Evolutionary conservation across 2,113 vertebrate genomes (phyloP).

Genomic region (Aleadryas rufinucha): DNA sequence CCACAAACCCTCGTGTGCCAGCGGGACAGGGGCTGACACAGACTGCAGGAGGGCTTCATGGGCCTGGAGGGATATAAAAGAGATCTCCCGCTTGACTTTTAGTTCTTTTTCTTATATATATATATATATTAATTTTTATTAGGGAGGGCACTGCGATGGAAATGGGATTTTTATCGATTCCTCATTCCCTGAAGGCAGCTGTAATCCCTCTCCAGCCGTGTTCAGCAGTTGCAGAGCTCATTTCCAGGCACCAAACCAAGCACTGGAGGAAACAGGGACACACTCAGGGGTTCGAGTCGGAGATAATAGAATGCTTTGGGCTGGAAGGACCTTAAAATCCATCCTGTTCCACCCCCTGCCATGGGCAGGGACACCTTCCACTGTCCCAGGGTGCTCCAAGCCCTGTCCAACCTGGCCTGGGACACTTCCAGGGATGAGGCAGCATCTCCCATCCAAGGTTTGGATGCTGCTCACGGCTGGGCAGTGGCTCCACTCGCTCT

Average conservation of each 20-base stretch:
- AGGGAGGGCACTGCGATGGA: background rate
- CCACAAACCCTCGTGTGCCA: background rate
- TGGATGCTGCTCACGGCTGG: background rate
- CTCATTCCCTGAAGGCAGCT: background rate
- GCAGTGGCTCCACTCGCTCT: background rate
- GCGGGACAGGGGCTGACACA: background rate
- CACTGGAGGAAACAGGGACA: background rate
- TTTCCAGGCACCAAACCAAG: background rate
- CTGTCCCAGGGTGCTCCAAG: fast-evolving
- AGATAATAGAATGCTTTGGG: background rate
- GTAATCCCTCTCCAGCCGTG: background rate
- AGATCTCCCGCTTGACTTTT: background rate
- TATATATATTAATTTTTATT: background rate
- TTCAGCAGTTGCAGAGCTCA: background rate
- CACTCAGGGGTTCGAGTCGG: background rate
- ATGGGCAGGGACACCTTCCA: background rate
- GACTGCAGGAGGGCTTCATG: background rate
- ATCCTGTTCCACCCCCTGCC: background rate
- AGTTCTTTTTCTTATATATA: background rate
- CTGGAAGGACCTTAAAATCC: background rate
- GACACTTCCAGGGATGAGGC: background rate
- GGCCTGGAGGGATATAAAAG: background rate
- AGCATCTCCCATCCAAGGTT: background rate
- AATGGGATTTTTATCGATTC: background rate
- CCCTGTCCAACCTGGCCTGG: fast-evolving